These are phyloP conservation scores for Micromussa lordhowensis DNA, from an alignment of 92 coral and sea anemone species.

Conservation along the genomic window DNA sequence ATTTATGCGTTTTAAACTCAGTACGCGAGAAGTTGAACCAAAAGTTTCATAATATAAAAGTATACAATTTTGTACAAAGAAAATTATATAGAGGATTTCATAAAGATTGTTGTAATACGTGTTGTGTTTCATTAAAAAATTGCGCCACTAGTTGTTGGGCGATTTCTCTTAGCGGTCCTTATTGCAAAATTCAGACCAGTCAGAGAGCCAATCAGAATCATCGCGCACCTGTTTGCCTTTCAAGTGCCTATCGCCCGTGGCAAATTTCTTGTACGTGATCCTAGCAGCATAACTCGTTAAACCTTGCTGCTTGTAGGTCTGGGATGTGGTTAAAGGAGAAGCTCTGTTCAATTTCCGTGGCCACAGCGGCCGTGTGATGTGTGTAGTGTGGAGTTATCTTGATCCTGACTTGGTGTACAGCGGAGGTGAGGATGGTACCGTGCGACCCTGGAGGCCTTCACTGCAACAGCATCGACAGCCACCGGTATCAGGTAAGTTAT, in stretches of 20 bases:
- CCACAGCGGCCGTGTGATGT: conserved; percentile 93
- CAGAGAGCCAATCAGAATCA: not conserved
- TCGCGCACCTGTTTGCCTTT: not conserved
- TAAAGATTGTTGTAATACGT: too few relatives aligned
- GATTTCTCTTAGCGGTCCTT: not conserved
- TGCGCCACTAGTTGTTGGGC: too few relatives aligned
- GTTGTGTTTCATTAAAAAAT: too few relatives aligned
- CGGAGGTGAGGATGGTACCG: conserved; percentile 98
- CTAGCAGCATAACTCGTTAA: not conserved
- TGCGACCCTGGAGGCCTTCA: conserved; percentile 90
- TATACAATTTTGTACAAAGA: too few relatives aligned
- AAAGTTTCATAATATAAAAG: too few relatives aligned
- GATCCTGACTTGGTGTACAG: conserved; percentile 93
- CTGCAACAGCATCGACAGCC: conserved; percentile 77
- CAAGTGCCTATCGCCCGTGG: too few relatives aligned
- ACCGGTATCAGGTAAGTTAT: conserved; percentile 71
- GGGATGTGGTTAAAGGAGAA: conserved; percentile 88
- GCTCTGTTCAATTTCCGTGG: conserved; percentile 87
- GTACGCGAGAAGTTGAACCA: too few relatives aligned
- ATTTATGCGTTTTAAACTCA: too few relatives aligned
- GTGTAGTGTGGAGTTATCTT: conserved; percentile 92
- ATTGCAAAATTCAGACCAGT: not conserved
- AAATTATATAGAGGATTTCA: too few relatives aligned
- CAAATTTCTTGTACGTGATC: too few relatives aligned
- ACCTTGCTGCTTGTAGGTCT: conserved; percentile 60